Percentiles rank a stretch among this genome's conserved stretches.
These are phyloP conservation scores for Beroe ovata DNA, from an alignment of 37 sponge, comb jelly and placozoan species.

Conservation along the genomic window DNA sequence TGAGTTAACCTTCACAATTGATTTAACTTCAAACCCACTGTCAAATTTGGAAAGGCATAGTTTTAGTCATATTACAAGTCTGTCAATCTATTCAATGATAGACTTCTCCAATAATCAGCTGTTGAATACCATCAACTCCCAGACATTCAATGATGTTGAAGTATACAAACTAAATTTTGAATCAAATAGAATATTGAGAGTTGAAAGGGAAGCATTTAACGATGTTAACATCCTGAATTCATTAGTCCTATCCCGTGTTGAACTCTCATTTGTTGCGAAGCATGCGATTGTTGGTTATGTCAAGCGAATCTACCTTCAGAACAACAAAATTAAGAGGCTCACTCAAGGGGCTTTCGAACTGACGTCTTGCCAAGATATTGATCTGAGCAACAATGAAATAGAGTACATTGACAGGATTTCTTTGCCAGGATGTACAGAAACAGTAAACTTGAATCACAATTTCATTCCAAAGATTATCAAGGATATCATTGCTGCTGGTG, in stretches of 20 bases:
- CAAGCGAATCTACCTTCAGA: neutral
- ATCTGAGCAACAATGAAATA: conserved; percentile 3
- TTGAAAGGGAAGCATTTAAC: conserved; percentile 25
- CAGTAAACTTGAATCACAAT: conserved; percentile 14
- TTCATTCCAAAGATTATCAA: neutral
- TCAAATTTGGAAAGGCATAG: neutral
- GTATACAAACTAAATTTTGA: neutral
- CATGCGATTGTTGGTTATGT: conserved; percentile 32
- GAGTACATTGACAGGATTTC: neutral
- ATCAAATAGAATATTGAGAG: neutral
- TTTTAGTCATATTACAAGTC: neutral
- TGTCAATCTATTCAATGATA: neutral
- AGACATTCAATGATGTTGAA: conserved; percentile 3
- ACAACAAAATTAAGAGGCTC: neutral
- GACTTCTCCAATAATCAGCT: neutral
- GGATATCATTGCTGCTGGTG: neutral
- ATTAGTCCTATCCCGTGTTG: neutral
- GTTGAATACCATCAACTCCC: neutral
- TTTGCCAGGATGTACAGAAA: neutral
- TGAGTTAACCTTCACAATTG: neutral
- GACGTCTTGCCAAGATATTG: neutral
- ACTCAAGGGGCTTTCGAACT: conserved; percentile 25
- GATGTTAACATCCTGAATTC: neutral
- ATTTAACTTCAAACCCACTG: neutral
- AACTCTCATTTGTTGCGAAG: neutral